phyloP scores from a whole-genome alignment of 2,797 vertebrate genomes.

The Xyrichtys novacula region DNA sequence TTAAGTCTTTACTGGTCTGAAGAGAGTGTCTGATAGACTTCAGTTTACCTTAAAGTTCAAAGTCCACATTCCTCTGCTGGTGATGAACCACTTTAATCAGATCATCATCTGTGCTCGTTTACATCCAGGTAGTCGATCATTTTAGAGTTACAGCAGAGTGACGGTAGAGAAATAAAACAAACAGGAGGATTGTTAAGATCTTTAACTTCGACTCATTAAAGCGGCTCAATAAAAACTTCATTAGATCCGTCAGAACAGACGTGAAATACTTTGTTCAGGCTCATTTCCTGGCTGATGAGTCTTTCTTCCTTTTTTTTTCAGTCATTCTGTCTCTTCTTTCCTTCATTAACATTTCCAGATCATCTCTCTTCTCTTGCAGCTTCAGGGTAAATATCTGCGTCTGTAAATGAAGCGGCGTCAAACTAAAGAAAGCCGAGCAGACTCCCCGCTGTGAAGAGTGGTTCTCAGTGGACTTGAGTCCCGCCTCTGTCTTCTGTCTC shows the following conservation, averaged over 20 bases:
- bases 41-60: too few relatives aligned
- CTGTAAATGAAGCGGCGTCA: slow-evolving; percentile 48
- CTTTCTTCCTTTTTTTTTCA: slow-evolving; percentile 47
- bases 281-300: not conserved
- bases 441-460: slow-evolving; percentile 41
- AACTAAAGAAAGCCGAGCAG: slow-evolving; percentile 23
- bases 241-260: slow-evolving; percentile 22
- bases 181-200: too few relatives aligned
- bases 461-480: slow-evolving; percentile 28
- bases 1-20: too few relatives aligned
- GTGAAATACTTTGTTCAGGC: slow-evolving; percentile 1
- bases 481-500: slow-evolving; percentile 40
- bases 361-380: slow-evolving; percentile 66
- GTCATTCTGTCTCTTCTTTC: slow-evolving; percentile 51
- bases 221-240: too few relatives aligned
- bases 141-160: too few relatives aligned
- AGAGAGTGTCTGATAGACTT: too few relatives aligned
- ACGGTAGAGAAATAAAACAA: too few relatives aligned
- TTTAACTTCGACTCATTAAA: too few relatives aligned
- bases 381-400: slow-evolving; percentile 52
- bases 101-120: too few relatives aligned
- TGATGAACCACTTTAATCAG: too few relatives aligned
- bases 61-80: too few relatives aligned
- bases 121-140: too few relatives aligned
- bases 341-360: slow-evolving; percentile 65